Conservation (phyloP, 2,113 vertebrate genomes). For the Daphoenositta chrysoptera region DNA sequence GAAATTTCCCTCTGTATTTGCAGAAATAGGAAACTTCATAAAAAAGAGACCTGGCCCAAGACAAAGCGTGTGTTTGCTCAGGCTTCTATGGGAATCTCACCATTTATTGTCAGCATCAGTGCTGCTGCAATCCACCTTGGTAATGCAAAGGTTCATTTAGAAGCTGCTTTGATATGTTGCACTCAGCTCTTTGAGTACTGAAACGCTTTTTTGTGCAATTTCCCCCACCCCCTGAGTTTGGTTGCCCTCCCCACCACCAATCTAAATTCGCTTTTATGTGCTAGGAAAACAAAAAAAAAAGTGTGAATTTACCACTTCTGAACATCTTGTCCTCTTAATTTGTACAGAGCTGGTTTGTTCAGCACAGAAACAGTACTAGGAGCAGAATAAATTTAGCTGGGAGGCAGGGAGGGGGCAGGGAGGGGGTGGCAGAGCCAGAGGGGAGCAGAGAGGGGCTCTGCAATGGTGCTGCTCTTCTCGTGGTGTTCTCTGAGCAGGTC, state of each 20-base stretch:
- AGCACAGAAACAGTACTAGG: not conserved
- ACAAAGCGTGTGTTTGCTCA: fast-evolving
- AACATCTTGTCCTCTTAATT: constrained; percentile 63
- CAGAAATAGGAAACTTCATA: not conserved
- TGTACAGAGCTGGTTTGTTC: constrained; percentile 14
- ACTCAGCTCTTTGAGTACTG: not conserved
- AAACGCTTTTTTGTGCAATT: not conserved
- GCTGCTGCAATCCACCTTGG: not conserved
- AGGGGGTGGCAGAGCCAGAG: not conserved
- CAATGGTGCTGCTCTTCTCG: not conserved
- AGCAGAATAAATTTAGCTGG: constrained; percentile 43
- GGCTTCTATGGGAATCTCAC: not conserved
- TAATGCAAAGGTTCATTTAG: not conserved
- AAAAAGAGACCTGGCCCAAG: not conserved
- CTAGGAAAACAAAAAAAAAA: constrained; percentile 26
- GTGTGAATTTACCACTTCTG: constrained; percentile 56
- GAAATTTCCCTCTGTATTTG: not conserved
- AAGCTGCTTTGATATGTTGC: not conserved
- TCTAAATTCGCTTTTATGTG: constrained; percentile 50
- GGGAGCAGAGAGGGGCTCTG: not conserved
- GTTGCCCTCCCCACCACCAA: not conserved
- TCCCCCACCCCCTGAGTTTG: not conserved
- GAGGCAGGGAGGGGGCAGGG: not conserved
- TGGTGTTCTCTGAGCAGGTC: not conserved
- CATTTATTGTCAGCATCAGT: not conserved